Conservation (phyloP, 2,888 invertebrate species). For the Elmis aenea region DNA sequence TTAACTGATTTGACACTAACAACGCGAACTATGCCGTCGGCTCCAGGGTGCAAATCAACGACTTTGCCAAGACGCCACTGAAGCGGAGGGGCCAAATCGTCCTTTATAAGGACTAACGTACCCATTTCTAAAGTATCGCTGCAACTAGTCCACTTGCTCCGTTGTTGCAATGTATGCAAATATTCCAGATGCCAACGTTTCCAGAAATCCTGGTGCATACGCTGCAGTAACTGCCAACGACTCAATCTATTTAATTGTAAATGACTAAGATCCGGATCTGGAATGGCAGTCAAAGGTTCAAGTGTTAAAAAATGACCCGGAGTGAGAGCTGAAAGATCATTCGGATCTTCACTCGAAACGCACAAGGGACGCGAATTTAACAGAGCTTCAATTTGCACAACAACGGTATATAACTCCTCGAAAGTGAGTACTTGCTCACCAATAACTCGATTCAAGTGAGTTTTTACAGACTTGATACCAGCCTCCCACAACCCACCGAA, state of each 20-base stretch:
- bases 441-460: conserved; percentile 25
- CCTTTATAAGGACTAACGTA: not conserved
- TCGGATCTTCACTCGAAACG: not conserved
- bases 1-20: not conserved
- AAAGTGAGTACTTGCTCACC: not conserved
- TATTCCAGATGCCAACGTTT: not conserved
- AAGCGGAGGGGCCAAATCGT: not conserved
- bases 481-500: conserved; percentile 17
- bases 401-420: not conserved
- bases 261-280: not conserved
- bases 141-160: not conserved
- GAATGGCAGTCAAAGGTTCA: not conserved
- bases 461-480: conserved; percentile 30
- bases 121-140: not conserved
- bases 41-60: not conserved
- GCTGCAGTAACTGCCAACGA: conserved; percentile 6
- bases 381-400: not conserved
- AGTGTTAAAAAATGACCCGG: not conserved
- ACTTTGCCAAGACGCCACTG: not conserved
- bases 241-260: conserved; percentile 4
- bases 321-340: not conserved
- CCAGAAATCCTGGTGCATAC: not conserved
- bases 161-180: not conserved
- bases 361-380: not conserved
- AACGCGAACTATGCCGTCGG: not conserved